Evolutionary conservation across 2,797 vertebrate species (phyloP).

Genomic region (Limnodromus scolopaceus): DNA sequence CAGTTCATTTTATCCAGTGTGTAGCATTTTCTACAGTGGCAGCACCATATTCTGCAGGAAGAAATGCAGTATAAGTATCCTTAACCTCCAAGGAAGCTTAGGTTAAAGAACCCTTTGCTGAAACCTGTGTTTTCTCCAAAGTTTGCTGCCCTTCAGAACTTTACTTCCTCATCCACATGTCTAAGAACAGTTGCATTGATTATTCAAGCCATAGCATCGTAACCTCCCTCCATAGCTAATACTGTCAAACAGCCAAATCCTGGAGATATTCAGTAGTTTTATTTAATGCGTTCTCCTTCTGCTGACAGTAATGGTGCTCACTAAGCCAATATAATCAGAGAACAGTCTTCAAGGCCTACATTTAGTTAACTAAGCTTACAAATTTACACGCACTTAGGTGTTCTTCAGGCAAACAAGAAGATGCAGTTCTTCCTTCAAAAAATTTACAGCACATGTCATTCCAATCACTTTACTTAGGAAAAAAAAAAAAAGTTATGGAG

Average conservation of each 20-base stretch:
- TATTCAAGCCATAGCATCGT: not conserved
- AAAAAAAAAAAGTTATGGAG: fast-evolving
- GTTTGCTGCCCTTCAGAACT: not conserved
- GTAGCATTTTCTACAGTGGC: not conserved
- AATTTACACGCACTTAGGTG: not conserved
- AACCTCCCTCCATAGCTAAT: not conserved
- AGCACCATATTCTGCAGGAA: not conserved
- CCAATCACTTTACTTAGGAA: not conserved
- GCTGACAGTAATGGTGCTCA: not conserved
- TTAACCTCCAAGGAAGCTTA: not conserved
- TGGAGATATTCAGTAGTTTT: fast-evolving
- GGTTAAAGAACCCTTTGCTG: not conserved
- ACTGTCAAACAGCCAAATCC: not conserved
- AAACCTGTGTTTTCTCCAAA: not conserved
- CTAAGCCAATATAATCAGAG: not conserved
- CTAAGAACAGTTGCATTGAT: not conserved
- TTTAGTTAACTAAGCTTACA: not conserved
- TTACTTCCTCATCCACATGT: not conserved
- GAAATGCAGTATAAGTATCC: not conserved
- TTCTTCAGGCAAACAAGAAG: not conserved
- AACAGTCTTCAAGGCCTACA: not conserved
- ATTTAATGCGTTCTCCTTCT: not conserved
- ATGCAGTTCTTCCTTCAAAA: not conserved
- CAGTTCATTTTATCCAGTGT: not conserved
- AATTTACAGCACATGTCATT: not conserved